Evolutionary conservation across 2,113 vertebrate species (phyloP).

Genomic region (Apus apus): DNA sequence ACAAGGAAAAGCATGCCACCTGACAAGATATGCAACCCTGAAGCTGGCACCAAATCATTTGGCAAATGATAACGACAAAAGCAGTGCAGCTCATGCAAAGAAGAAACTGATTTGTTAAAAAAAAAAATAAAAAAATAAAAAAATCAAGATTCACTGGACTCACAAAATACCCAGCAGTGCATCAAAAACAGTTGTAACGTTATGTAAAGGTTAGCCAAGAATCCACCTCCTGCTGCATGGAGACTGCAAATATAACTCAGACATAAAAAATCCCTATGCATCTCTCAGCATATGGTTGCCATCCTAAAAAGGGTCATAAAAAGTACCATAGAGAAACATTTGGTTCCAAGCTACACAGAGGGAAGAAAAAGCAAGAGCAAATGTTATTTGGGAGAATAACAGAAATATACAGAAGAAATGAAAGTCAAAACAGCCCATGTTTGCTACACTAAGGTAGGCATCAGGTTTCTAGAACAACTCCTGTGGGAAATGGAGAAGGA

Average conservation of each 20-base stretch:
- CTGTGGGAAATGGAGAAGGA: not conserved
- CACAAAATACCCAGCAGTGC: not conserved
- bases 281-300: not conserved
- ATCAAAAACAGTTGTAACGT: not conserved
- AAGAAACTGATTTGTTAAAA: not conserved
- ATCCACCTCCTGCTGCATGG: not conserved
- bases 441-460: too few relatives aligned
- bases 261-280: accelerated
- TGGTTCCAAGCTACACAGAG: too few relatives aligned
- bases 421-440: too few relatives aligned
- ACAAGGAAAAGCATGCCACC: not conserved
- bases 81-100: not conserved
- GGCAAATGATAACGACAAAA: not conserved
- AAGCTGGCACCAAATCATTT: not conserved
- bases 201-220: not conserved
- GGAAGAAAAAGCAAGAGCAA: too few relatives aligned
- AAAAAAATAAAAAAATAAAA: too few relatives aligned
- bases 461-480: not conserved
- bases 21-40: not conserved
- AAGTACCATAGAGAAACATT: too few relatives aligned
- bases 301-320: not conserved
- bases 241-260: not conserved
- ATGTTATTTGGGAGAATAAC: too few relatives aligned
- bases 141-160: not conserved
- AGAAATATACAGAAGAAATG: too few relatives aligned